Conservation (phyloP, 2,888 invertebrate species). For the Cataglyphis rosenhaueri region DNA sequence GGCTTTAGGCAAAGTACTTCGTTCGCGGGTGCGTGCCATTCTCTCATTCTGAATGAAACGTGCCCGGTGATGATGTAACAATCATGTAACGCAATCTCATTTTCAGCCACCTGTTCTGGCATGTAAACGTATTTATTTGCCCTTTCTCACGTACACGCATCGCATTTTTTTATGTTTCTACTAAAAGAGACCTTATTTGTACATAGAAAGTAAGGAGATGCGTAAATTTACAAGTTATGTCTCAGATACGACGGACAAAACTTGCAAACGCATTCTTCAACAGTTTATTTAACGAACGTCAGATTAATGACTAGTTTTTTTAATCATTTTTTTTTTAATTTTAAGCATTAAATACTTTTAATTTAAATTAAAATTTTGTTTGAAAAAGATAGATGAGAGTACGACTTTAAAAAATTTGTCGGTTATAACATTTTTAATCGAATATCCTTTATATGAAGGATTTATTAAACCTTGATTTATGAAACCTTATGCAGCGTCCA, state of each 20-base stretch:
- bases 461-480: not conserved
- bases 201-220: not conserved
- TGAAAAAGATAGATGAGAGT: not conserved
- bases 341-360: not conserved
- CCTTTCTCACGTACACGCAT: not conserved
- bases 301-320: not conserved
- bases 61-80: conserved; percentile 27
- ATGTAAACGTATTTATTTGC: not conserved
- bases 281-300: not conserved
- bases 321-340: not conserved
- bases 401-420: not conserved
- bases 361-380: not conserved
- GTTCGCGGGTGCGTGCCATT: not conserved
- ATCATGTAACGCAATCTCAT: conserved; percentile 17
- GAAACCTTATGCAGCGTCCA: not conserved
- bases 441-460: not conserved
- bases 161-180: not conserved
- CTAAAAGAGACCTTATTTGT: not conserved
- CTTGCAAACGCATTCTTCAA: not conserved
- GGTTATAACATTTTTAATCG: not conserved
- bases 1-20: not conserved
- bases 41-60: conserved; percentile 29
- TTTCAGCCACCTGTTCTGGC: conserved; percentile 7
- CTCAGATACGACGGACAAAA: not conserved
- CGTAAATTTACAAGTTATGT: not conserved